phyloP scores from a whole-genome alignment of 2,797 vertebrate species.

The Enteromius fasciolatus region DNA sequence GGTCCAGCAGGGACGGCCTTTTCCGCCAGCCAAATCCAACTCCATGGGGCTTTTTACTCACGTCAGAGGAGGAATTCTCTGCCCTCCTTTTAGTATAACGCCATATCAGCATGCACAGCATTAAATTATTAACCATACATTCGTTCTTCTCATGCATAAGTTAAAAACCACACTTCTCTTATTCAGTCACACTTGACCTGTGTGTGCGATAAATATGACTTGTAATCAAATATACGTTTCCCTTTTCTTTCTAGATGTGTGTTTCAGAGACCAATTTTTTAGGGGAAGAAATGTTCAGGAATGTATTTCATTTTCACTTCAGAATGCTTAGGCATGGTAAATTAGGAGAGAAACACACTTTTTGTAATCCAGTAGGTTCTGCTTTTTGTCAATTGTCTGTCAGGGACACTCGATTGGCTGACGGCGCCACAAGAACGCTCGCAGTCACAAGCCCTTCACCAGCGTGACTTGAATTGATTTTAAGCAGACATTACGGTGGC shows the following conservation, averaged over 20 bases:
- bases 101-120: not conserved
- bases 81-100: not conserved
- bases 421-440: not conserved
- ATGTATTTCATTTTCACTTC: slow-evolving; percentile 6
- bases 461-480: slow-evolving; percentile 9
- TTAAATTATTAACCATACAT: slow-evolving; percentile 9
- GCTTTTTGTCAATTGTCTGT: slow-evolving; percentile 18
- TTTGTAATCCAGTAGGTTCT: slow-evolving; percentile 32
- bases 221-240: not conserved
- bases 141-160: slow-evolving; percentile 8
- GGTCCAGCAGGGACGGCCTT: slow-evolving; percentile 46
- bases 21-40: slow-evolving; percentile 35
- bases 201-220: not conserved
- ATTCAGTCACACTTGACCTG: not conserved
- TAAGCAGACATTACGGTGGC: not conserved
- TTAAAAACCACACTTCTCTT: slow-evolving; percentile 9
- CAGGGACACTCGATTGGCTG: not conserved
- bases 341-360: slow-evolving; percentile 12
- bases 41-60: slow-evolving; percentile 15
- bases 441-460: not conserved
- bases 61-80: not conserved
- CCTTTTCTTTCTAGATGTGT: not conserved
- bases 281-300: not conserved
- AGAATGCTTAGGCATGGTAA: slow-evolving; percentile 13
- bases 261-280: not conserved